Evolutionary conservation across 2,113 vertebrate species (phyloP), one percentile per base, ranked within the genome.

Genomic region (Puntigrus tetrazona): DNA sequence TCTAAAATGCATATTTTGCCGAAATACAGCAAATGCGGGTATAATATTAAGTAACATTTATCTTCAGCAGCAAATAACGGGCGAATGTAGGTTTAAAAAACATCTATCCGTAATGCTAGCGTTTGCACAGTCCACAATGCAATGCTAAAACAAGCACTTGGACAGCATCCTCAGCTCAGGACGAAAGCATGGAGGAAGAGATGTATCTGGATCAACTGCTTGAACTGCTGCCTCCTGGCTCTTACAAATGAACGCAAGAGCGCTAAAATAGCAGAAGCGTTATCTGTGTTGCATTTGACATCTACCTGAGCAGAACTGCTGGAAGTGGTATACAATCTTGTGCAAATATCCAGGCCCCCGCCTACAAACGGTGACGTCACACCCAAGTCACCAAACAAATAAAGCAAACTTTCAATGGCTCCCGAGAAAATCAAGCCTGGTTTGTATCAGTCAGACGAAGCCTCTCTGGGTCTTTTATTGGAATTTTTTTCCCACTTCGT

Each of bases 381-480:
- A 25, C 22, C 8, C 1, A 18, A 55, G 20, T n/a, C 27, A 3
- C 16, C 20, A n/a, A 59, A 38, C 4, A 11, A 38, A 69, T n/a
- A 6, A 67, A 67, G 20, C 7, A 13, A 57, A 41, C 76, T 27
- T 78, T 18, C 43, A n/a, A 43, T 27, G 55, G 55, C 76, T 41
- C 13, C 4, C 14, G 11, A 57, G 13, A 7, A 25, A 78, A 78
- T 25, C n/a, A 7, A 76, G 55, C 52, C n/a, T 22, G 13, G 16
- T 78, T 78, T 55, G 70, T 65, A n/a, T 72, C 5, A 59, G 59
- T 57, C 18, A 55, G 31, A 45, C 38, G 18, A 61, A 29, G 29
- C 41, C 61, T 55, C 29, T 16, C 80, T 27, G 9, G 16, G 1
- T 61, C 25, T 78, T 84, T 85, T 63, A 73, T 63, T 52, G 61